A percentile compares a stretch with the other conserved stretches of the same genome.
Evolutionary conservation across 2,113 vertebrate species (phyloP).

Genomic region (Campylomormyrus numenius): DNA sequence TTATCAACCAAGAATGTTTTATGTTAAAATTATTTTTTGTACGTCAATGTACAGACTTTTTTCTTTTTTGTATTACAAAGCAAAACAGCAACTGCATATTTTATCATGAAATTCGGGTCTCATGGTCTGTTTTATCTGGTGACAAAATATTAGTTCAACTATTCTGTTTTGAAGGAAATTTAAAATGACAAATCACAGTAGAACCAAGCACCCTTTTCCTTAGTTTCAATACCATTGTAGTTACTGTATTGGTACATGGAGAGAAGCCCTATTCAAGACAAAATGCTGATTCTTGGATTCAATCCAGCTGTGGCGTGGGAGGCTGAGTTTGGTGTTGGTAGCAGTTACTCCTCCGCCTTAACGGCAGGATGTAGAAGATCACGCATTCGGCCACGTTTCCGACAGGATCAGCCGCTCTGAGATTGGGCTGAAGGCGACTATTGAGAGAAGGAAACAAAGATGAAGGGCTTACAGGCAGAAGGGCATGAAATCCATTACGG

Average conservation of each 20-base stretch:
- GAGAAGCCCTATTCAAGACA: background rate
- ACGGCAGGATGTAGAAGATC: background rate
- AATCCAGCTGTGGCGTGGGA: background rate
- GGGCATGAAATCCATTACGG: background rate
- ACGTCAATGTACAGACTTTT: background rate
- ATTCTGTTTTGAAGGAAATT: background rate
- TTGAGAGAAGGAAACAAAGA: background rate
- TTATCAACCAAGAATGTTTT: background rate
- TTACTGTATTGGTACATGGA: background rate
- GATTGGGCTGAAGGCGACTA: background rate
- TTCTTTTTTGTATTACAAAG: background rate
- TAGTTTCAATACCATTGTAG: background rate
- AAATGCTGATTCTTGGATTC: background rate
- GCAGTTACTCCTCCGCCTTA: background rate
- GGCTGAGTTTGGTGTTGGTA: background rate
- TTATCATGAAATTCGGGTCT: background rate
- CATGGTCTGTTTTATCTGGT: background rate
- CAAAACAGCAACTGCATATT: background rate
- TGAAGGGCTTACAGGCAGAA: background rate
- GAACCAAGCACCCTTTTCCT: background rate
- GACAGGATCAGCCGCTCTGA: background rate
- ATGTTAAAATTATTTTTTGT: background rate
- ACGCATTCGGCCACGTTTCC: background rate
- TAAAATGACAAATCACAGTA: background rate
- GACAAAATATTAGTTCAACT: background rate